These are phyloP conservation scores for Motacilla tschutschensis DNA, from an alignment of 2,113 vertebrate species.

Conservation along the genomic window DNA sequence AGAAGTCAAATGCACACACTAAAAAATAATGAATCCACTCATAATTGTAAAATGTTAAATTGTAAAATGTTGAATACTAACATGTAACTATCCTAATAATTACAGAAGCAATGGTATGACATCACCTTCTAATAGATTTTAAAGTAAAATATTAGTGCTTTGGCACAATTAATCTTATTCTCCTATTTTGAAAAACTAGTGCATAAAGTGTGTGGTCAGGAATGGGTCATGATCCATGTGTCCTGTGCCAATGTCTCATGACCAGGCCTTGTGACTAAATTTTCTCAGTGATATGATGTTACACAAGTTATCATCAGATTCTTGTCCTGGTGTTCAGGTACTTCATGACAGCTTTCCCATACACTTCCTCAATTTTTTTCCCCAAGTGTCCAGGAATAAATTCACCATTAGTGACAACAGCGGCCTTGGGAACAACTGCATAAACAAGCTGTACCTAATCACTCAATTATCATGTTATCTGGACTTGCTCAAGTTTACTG, in stretches of 20 bases:
- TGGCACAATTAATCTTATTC: background rate
- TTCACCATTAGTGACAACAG: background rate
- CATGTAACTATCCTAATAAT: background rate
- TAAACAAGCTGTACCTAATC: background rate
- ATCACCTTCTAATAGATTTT: background rate
- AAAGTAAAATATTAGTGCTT: background rate
- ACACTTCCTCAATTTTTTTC: background rate
- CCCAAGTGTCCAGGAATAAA: background rate
- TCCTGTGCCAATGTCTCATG: rapidly evolving
- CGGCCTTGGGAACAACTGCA: background rate
- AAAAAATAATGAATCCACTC: background rate
- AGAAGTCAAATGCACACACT: background rate
- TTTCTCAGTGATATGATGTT: background rate
- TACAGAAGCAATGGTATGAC: background rate
- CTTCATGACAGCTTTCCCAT: background rate
- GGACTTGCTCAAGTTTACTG: background rate
- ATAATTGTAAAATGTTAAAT: background rate
- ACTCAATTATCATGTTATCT: rapidly evolving
- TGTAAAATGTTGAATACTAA: background rate
- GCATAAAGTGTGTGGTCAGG: background rate
- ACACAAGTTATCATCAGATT: rapidly evolving
- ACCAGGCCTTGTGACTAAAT: background rate
- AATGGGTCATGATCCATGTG: rapidly evolving
- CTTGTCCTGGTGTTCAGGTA: background rate
- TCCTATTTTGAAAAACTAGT: background rate